Conservation (phyloP, 2,113 vertebrate species). For the Alethe castanea region DNA sequence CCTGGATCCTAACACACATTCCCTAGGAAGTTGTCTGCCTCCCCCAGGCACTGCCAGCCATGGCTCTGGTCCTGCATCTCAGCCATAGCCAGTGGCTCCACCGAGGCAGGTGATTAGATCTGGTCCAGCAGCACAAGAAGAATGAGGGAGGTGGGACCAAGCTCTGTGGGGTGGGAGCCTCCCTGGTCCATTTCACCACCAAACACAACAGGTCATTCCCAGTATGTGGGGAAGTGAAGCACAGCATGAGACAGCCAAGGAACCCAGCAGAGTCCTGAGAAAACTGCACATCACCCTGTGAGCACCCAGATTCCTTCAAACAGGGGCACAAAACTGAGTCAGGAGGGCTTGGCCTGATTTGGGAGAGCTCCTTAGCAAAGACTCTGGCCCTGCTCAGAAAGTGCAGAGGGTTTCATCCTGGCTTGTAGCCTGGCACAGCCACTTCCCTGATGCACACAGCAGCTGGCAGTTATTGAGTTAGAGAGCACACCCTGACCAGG, state of each 20-base stretch:
- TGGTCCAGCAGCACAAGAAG: neutral
- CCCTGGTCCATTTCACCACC: neutral
- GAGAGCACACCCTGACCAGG: neutral
- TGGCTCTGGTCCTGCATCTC: neutral
- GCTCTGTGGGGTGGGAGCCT: neutral
- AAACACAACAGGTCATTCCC: neutral
- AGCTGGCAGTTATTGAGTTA: neutral
- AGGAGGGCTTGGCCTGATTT: neutral
- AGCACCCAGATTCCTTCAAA: neutral
- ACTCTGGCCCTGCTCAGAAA: neutral
- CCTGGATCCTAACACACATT: neutral
- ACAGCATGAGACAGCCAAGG: neutral
- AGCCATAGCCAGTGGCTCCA: neutral
- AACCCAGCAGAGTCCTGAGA: neutral
- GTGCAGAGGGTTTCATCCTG: neutral
- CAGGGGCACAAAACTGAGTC: neutral
- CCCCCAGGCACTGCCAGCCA: neutral
- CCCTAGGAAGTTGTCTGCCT: rapidly evolving
- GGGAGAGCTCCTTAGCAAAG: neutral
- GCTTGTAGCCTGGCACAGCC: neutral
- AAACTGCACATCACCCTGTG: neutral
- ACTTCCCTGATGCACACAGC: neutral
- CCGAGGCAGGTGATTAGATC: neutral
- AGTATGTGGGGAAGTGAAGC: neutral
- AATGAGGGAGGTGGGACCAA: neutral